Conservation (phyloP, 64 coral and sea anemone species). For the Montipora efflorescens region DNA sequence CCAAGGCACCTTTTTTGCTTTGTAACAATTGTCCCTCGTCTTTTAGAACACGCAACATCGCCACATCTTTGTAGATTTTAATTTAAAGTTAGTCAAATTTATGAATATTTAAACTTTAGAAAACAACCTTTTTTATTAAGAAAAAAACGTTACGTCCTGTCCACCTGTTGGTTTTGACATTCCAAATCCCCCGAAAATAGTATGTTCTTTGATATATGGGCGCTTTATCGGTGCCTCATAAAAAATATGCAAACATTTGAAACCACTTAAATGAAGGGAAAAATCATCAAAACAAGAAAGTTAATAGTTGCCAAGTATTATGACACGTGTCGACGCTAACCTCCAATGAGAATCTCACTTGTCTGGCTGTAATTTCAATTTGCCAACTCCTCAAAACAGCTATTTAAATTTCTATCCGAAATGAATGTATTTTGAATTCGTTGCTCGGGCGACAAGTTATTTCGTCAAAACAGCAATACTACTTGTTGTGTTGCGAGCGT, state of each 20-base stretch:
- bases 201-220: no score
- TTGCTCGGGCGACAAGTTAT: conserved; percentile 11
- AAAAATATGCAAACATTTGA: no score
- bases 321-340: neutral
- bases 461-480: neutral
- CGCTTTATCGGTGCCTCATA: no score
- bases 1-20: neutral
- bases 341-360: conserved; percentile 37
- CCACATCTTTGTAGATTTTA: neutral
- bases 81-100: neutral
- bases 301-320: neutral
- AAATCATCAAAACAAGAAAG: neutral
- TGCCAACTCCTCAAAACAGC: conserved; percentile 11
- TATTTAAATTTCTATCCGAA: conserved; percentile 47
- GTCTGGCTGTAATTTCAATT: neutral
- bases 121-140: neutral
- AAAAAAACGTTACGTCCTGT: neutral
- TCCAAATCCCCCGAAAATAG: neutral
- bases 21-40: neutral
- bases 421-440: conserved; percentile 9
- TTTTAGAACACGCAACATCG: neutral
- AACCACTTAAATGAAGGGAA: neutral
- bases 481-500: neutral
- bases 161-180: neutral
- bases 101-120: conserved; percentile 31